These are phyloP conservation scores for Dolichopus griseipennis DNA, from an alignment of 2,888 invertebrate species.

Conservation along the genomic window DNA sequence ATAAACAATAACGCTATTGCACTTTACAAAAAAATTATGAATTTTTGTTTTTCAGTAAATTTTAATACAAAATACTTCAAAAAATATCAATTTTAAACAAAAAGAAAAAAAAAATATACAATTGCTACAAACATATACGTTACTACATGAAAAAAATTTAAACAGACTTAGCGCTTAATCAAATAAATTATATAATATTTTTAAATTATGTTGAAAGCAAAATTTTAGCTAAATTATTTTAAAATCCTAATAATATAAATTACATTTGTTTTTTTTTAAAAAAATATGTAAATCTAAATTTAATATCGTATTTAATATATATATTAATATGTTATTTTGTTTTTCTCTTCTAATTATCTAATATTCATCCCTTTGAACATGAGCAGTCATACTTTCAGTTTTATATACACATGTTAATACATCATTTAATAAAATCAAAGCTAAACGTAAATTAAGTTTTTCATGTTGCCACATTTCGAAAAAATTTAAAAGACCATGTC, in stretches of 20 bases:
- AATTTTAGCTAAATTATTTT: slow-evolving; percentile 1
- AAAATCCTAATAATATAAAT: slow-evolving; percentile 1
- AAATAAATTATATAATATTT: background rate
- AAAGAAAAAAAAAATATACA: background rate
- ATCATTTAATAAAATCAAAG: slow-evolving; percentile 52
- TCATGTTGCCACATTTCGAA: slow-evolving; percentile 54
- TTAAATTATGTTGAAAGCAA: background rate
- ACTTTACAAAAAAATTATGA: background rate
- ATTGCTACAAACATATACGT: background rate
- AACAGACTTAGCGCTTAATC: background rate
- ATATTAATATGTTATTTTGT: background rate
- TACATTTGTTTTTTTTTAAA: background rate
- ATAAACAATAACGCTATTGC: background rate
- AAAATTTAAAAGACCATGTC: slow-evolving; percentile 48
- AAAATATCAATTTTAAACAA: background rate
- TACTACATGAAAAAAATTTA: background rate
- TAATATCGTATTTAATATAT: background rate
- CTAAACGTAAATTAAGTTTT: slow-evolving; percentile 49
- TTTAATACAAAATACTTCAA: background rate
- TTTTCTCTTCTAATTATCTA: background rate
- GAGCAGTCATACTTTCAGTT: slow-evolving; percentile 25
- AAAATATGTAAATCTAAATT: background rate
- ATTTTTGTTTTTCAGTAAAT: background rate
- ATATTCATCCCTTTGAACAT: slow-evolving; percentile 17
- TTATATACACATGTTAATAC: slow-evolving; percentile 48